These are phyloP conservation scores for Nycticryphes semicollaris DNA, from an alignment of 2,113 vertebrate species.

Conservation along the genomic window DNA sequence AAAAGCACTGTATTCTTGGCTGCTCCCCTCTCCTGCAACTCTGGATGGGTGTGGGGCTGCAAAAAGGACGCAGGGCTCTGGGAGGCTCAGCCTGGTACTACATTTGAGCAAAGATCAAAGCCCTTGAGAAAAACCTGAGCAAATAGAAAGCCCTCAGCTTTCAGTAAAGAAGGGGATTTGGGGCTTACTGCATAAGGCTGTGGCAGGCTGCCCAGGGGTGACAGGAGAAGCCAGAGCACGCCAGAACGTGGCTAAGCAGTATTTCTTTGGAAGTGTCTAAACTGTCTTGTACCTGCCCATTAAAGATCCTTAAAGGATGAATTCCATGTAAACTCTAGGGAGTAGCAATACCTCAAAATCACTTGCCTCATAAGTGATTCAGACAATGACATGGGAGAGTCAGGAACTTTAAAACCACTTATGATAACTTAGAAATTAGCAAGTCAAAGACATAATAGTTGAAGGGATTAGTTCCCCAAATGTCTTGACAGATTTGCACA, in stretches of 20 bases:
- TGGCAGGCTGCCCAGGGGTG: background rate
- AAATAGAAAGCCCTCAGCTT: background rate
- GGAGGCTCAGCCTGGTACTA: background rate
- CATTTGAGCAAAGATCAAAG: background rate
- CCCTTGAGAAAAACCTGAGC: background rate
- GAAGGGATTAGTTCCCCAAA: conserved; percentile 28
- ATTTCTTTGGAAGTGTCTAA: background rate
- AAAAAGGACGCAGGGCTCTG: fast-evolving
- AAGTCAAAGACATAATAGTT: conserved; percentile 7
- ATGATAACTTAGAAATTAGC: background rate
- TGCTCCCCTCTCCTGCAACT: background rate
- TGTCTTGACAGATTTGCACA: background rate
- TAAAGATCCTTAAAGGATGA: background rate
- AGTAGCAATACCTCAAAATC: conserved; percentile 26
- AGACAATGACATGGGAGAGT: conserved; percentile 11
- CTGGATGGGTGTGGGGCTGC: background rate
- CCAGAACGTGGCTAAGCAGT: background rate
- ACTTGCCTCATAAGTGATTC: conserved; percentile 27
- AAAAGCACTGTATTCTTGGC: background rate
- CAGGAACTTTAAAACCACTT: background rate
- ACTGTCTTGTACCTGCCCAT: background rate
- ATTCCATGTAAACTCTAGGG: background rate
- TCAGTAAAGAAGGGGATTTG: background rate
- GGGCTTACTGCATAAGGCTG: background rate
- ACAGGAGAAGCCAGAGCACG: background rate